These are phyloP conservation scores for Tachyglossus aculeatus DNA, from an alignment of 2,797 vertebrate species.

Conservation along the genomic window DNA sequence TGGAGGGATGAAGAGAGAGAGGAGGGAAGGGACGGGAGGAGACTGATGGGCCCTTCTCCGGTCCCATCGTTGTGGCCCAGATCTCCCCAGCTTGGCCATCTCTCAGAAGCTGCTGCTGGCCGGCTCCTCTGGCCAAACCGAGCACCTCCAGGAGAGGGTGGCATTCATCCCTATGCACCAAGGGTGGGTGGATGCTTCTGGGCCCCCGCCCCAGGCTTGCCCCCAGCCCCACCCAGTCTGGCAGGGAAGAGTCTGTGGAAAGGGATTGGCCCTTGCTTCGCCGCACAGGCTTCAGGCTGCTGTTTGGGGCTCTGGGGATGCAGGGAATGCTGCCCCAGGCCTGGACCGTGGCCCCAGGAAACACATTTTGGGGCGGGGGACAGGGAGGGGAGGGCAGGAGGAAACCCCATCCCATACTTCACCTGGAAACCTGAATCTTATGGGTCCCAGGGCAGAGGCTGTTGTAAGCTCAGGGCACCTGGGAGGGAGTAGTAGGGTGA, in stretches of 20 bases:
- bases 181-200: too few species aligned
- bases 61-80: not conserved
- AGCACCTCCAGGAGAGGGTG: too few species aligned
- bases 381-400: too few species aligned
- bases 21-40: not conserved
- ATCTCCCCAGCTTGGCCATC: not conserved
- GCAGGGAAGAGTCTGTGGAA: not conserved
- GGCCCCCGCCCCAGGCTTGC: not conserved
- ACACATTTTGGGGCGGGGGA: too few species aligned
- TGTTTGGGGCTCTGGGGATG: too few species aligned
- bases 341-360: too few species aligned
- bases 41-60: slow-evolving; percentile 13
- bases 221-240: not conserved
- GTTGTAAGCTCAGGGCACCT: too few species aligned
- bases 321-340: too few species aligned
- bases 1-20: not conserved
- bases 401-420: too few species aligned
- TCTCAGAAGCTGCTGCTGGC: not conserved
- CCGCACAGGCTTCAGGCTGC: not conserved
- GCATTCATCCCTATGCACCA: too few species aligned
- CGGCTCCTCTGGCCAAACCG: not conserved
- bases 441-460: too few species aligned
- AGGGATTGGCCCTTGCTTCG: not conserved
- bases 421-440: too few species aligned
- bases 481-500: not conserved